Evolutionary conservation across 2,113 vertebrate genomes (phyloP).

Genomic region (Thermophis baileyi): DNA sequence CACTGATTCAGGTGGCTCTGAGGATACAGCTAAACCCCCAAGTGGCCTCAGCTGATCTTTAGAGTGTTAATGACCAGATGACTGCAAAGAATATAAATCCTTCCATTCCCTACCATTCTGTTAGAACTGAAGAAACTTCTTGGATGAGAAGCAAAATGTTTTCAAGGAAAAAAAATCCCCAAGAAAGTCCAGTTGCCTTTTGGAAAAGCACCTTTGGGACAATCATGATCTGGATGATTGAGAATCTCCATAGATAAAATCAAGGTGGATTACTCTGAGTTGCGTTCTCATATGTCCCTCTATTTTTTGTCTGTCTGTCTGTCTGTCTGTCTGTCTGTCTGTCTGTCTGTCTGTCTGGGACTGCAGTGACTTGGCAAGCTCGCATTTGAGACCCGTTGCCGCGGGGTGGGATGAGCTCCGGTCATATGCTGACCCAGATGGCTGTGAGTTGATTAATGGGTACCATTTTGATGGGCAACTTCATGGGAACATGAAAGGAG

Average conservation of each 20-base stretch:
- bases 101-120: background rate
- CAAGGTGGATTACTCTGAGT: background rate
- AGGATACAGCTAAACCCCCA: background rate
- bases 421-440: too few relatives aligned
- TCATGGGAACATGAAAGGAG: too few relatives aligned
- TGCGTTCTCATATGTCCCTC: background rate
- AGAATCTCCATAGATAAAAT: background rate
- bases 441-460: too few relatives aligned
- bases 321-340: too few relatives aligned
- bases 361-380: too few relatives aligned
- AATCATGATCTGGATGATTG: too few relatives aligned
- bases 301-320: background rate
- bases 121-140: background rate
- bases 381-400: too few relatives aligned
- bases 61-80: background rate
- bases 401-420: too few relatives aligned
- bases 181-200: too few relatives aligned
- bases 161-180: background rate
- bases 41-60: background rate
- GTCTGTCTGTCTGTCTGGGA: too few relatives aligned
- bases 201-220: too few relatives aligned
- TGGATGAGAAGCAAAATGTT: background rate
- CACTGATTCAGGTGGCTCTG: background rate
- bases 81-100: background rate
- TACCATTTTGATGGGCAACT: too few relatives aligned